Base-by-base conservation (phyloP, 2,113 vertebrate genomes). In the Datnioides undecimradiatus region DNA sequence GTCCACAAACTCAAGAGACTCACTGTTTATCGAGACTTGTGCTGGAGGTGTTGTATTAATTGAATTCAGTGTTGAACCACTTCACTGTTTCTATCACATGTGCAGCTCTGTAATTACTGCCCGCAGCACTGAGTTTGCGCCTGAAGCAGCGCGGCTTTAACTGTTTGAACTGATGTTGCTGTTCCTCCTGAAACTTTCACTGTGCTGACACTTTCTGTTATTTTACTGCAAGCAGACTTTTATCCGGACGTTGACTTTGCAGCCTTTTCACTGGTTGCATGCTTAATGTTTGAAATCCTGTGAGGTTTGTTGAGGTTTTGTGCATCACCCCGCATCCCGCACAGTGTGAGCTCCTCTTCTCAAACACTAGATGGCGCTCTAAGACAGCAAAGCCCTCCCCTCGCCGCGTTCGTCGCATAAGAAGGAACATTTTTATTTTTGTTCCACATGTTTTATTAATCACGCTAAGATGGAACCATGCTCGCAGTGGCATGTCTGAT, bases 311-410 rank as follows among this genome's bases (percentile, higher is more conserved):
- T 36, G 19, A 36, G 8, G 52, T 55, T 57, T 4, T 21, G n/a
- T n/a, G 34, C 1, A 21, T 57, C 2, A 4, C 21, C 40, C 34
- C 57, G 23, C 57, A 4, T 2, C 0, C 8, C 33, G 55, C 19
- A 38, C 48, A 68, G 5, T 4, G 2, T 16, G 19, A 2, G 2
- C 19, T 66, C 19, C 73, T 23, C 40, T 27, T 33, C 1, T 0
- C 1, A 0, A 49, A 33, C 90, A 85, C 84, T 51, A 88, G 90
- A 65, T 83, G 88, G 88, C 0, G 76, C 57, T 14, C 6, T 21
- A 63, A 62, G 64, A 84, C 48, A 67, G 57, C 3, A 23, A 23
- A 74, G 5, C 12, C 0, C 0, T 13, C 6, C 3, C 65, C 55
- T 21, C 19, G 19, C 41, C 12, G 40, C 6, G 33, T 1, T 40